Base-by-base conservation (phyloP, 2,113 vertebrate species). In the Colius striatus region DNA sequence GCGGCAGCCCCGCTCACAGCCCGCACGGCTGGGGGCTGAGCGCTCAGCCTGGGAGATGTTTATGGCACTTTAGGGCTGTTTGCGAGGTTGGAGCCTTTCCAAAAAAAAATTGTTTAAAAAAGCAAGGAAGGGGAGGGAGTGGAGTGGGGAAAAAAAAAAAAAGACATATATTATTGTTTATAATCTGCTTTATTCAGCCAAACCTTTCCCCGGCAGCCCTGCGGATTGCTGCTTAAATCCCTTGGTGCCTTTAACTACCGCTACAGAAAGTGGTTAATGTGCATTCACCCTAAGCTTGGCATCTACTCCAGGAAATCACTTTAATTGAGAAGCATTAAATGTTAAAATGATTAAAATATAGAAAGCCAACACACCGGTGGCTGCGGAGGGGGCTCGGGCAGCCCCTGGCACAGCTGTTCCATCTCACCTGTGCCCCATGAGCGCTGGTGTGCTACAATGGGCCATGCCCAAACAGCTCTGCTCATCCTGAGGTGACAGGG, bases 111-210 rank as follows among this genome's bases (percentile, higher is more conserved):
- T 41, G 38, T 41, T 41, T 41, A 82, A 76, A 85, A 60, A 63
- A 50, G 30, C 26, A 72, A 32, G 18, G 76, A 1, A 0, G 16
- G 19, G 6, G 1, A 5, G 5, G 41, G 16, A 11, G 30, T 32
- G 65, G 65, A 71, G 41, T 19, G 41, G 19, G 25, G 14, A 18
- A 16, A 26, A 19, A 29, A 41, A 41, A 27, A 29, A 29, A 95
- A 97, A 97, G 97, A 97, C 97, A 98, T 98, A 98, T 98, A 98
- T 98, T 98, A 98, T 98, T 98, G 98, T 98, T 98, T 98, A 97
- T 98, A 99, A 99, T 99, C 98, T 98, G 98, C 98, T 99, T 99
- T 98, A 98, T 98, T 98, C 96, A 93, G 88, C 97, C 98, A 98
- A 98, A 98, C 98, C 98, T 98, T 97, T 97, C 98, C 96, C 97